Percentiles rank a stretch among this genome's conserved stretches.
These are phyloP conservation scores for Dryobates pubescens DNA, from an alignment of 2,797 vertebrate genomes.

Conservation along the genomic window DNA sequence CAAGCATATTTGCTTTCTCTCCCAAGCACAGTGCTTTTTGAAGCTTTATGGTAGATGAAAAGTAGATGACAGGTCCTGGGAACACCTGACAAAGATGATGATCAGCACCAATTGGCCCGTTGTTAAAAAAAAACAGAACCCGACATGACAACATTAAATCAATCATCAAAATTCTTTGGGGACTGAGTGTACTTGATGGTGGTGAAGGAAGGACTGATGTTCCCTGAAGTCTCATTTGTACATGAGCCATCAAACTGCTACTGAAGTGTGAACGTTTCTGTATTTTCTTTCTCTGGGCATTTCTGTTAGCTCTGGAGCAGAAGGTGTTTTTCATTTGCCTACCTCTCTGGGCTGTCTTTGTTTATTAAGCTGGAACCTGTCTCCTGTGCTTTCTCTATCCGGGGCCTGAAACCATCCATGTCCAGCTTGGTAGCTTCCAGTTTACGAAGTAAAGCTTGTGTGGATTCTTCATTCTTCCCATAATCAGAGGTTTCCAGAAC, in stretches of 20 bases:
- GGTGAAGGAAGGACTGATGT: background rate
- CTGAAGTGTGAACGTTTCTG: background rate
- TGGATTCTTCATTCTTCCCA: slow-evolving; percentile 84
- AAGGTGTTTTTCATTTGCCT: background rate
- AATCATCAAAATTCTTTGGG: background rate
- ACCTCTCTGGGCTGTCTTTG: slow-evolving; percentile 84
- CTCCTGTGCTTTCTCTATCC: slow-evolving; percentile 78
- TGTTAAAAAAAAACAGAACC: background rate
- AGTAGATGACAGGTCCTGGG: background rate
- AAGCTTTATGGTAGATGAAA: background rate
- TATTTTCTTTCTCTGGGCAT: background rate
- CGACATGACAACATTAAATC: background rate
- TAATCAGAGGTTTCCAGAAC: slow-evolving; percentile 80
- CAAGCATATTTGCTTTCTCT: background rate
- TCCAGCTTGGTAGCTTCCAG: slow-evolving; percentile 85
- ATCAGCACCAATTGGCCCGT: background rate
- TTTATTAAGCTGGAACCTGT: slow-evolving; percentile 77
- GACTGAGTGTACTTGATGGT: background rate
- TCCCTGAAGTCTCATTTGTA: background rate
- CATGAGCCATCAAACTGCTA: background rate
- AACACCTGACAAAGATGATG: background rate
- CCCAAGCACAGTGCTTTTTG: background rate
- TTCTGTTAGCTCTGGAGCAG: background rate
- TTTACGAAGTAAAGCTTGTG: slow-evolving; percentile 79
- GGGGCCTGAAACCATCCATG: slow-evolving; percentile 79